A percentile compares a stretch with the other conserved stretches of the same genome.
Evolutionary conservation across 1,140 invertebrate genomes (phyloP).

Genomic region (Cephus cinctus): DNA sequence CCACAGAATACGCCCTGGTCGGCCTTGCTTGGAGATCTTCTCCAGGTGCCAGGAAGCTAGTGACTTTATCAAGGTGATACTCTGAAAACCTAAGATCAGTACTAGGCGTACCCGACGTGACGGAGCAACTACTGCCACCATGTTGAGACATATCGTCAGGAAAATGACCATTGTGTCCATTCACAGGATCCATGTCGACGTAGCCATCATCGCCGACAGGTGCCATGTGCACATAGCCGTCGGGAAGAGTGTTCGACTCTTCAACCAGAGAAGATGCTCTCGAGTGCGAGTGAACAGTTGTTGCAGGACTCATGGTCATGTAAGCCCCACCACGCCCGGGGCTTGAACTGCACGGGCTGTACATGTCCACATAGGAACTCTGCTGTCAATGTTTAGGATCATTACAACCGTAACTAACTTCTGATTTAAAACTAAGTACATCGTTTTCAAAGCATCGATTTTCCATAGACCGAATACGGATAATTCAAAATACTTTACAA

Average conservation of each 20-base stretch:
- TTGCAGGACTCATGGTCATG: conserved; percentile 61
- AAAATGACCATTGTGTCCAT: conserved; percentile 46
- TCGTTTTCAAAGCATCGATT: no score
- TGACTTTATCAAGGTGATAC: conserved; percentile 68
- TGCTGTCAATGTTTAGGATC: conserved; percentile 25
- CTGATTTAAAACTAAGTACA: no score
- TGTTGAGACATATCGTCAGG: conserved; percentile 59
- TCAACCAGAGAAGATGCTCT: conserved; percentile 46
- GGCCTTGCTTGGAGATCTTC: conserved; percentile 65
- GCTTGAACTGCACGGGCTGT: conserved; percentile 56
- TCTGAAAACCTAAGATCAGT: conserved; percentile 64
- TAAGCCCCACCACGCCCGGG: conserved; percentile 51
- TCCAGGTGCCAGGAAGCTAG: conserved; percentile 61
- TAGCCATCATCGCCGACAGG: conserved; percentile 61
- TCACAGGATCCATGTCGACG: conserved; percentile 64
- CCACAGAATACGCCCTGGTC: conserved; percentile 82
- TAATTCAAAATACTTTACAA: no score
- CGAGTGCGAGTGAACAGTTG: conserved; percentile 40
- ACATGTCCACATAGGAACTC: conserved; percentile 61
- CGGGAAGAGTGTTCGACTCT: conserved; percentile 39
- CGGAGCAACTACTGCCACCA: conserved; percentile 65
- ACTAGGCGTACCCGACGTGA: conserved; percentile 72
- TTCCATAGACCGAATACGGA: no score
- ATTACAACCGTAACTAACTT: no score
- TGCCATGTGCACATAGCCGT: conserved; percentile 68